A percentile compares a stretch with the other conserved stretches of the same genome.
These are phyloP conservation scores for Anguilla rostrata DNA, from an alignment of 2,113 vertebrate species.

Conservation along the genomic window DNA sequence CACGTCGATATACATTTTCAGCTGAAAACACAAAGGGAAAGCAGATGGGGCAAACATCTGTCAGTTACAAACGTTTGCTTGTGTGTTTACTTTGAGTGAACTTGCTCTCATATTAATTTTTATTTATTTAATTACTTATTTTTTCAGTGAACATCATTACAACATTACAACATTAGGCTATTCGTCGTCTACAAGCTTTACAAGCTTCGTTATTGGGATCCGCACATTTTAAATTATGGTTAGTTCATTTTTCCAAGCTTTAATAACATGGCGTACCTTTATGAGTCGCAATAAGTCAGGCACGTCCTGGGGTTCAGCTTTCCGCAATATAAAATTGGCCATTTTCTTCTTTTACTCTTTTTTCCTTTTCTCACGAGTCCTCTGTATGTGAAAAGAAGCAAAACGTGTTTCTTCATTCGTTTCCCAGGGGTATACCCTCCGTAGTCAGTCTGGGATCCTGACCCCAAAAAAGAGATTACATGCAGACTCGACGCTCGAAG, in stretches of 20 bases:
- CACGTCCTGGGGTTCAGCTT: slow-evolving; percentile 84
- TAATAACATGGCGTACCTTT: slow-evolving; percentile 69
- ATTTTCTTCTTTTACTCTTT: slow-evolving; percentile 94
- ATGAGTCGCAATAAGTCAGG: slow-evolving; percentile 89
- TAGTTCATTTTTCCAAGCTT: background rate
- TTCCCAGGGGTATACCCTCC: slow-evolving; percentile 78
- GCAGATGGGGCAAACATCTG: background rate
- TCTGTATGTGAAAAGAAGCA: slow-evolving; percentile 94
- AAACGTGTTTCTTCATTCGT: slow-evolving; percentile 95
- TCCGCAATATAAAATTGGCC: slow-evolving; percentile 84
- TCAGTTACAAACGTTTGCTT: background rate
- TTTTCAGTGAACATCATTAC: background rate
- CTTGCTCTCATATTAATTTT: background rate
- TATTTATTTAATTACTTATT: background rate
- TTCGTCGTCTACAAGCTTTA: background rate
- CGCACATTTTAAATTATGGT: background rate
- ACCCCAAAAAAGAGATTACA: slow-evolving; percentile 62
- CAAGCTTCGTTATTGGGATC: background rate
- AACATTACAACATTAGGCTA: background rate
- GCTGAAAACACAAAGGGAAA: background rate
- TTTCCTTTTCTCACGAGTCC: slow-evolving; percentile 91
- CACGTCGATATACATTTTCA: no score
- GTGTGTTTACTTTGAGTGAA: background rate
- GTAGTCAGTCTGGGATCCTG: slow-evolving; percentile 85
- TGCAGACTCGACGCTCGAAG: slow-evolving; percentile 42